A percentile compares a stretch with the other conserved stretches of the same genome.
Conservation (phyloP, 2,888 invertebrate genomes). For the Apotomis turbidana region DNA sequence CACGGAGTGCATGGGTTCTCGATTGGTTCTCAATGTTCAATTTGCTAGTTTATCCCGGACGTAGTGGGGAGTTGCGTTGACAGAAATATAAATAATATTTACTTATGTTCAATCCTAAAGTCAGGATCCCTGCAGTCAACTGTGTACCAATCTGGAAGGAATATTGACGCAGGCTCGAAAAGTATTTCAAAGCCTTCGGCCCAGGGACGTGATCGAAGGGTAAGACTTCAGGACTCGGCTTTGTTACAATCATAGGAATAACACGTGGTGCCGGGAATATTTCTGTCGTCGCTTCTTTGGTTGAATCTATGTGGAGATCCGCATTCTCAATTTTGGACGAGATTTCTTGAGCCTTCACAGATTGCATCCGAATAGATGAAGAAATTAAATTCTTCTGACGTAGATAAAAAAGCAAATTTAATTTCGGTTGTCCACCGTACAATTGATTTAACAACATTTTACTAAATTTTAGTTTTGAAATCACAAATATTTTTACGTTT, state of each 20-base stretch:
- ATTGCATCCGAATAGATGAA: constrained; percentile 50
- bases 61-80: too few relatives aligned
- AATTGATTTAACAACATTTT: constrained; percentile 62
- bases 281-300: constrained; percentile 51
- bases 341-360: constrained; percentile 52
- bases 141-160: constrained; percentile 86
- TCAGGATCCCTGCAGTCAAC: constrained; percentile 79
- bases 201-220: constrained; percentile 87
- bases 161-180: constrained; percentile 84
- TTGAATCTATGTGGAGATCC: constrained; percentile 36
- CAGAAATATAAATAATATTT: constrained; percentile 50
- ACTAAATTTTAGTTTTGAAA: constrained; percentile 18
- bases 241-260: constrained; percentile 65
- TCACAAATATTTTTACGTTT: constrained; percentile 2
- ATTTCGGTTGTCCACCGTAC: constrained; percentile 49
- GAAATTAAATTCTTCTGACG: constrained; percentile 51
- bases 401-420: constrained; percentile 48
- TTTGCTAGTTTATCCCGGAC: too few relatives aligned
- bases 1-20: too few relatives aligned
- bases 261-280: constrained; percentile 61
- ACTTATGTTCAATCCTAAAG: constrained; percentile 80
- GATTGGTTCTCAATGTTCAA: too few relatives aligned
- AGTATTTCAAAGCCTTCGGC: constrained; percentile 81
- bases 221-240: constrained; percentile 64
- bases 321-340: constrained; percentile 41